Conservation (phyloP, 2,888 invertebrate species). For the Pegoplata infirma region DNA sequence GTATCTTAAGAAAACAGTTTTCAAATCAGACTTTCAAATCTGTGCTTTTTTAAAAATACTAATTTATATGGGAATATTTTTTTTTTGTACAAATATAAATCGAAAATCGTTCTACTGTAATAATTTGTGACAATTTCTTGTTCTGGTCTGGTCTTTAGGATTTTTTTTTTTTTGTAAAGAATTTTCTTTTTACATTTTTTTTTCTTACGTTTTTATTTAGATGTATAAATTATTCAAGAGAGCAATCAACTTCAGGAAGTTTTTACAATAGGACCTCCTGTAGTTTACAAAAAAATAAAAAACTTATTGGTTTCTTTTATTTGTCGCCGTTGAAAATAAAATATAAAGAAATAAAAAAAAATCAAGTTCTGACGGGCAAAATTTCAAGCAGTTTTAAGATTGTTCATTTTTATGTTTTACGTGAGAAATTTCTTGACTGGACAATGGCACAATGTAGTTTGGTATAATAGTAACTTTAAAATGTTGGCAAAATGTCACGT, state of each 20-base stretch:
- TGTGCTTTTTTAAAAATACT: no score
- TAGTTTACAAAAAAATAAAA: conserved; percentile 12
- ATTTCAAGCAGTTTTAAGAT: not conserved
- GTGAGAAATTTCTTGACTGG: not conserved
- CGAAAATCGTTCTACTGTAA: not conserved
- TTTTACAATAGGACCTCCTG: conserved; percentile 38
- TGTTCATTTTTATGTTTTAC: not conserved
- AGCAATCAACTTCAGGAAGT: conserved; percentile 38
- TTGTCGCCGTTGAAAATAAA: conserved; percentile 47
- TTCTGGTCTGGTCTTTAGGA: not conserved
- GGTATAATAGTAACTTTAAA: no score
- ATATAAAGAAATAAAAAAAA: no score
- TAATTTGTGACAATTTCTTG: not conserved
- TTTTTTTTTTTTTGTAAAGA: not conserved
- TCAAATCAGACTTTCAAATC: no score
- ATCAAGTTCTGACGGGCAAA: conserved; percentile 24
- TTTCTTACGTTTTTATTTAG: not conserved
- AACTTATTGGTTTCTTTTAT: conserved; percentile 40
- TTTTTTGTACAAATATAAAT: not conserved
- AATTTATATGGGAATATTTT: not conserved
- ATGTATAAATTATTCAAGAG: conserved; percentile 46
- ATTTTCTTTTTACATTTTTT: no score
- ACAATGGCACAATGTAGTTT: no score
- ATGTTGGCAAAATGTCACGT: no score
- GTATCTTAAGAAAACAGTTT: not conserved